These are phyloP conservation scores for Busseola fusca DNA, from an alignment of 2,888 invertebrate species.

Conservation along the genomic window DNA sequence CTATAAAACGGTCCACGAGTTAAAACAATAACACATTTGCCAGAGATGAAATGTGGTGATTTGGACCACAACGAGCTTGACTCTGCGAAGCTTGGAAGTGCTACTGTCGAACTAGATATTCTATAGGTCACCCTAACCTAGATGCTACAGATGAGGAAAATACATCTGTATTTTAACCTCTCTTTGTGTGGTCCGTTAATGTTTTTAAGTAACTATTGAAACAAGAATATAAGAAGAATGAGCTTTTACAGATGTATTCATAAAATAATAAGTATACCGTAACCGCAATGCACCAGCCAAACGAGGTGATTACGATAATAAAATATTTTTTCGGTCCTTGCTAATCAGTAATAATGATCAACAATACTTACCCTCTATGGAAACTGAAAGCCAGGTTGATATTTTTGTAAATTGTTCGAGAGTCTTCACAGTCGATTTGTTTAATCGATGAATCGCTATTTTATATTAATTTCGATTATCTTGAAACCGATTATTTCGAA, in stretches of 20 bases:
- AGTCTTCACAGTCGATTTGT: background rate
- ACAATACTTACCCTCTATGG: background rate
- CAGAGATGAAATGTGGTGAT: slow-evolving; percentile 73
- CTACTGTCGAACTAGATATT: slow-evolving; percentile 66
- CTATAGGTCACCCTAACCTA: slow-evolving; percentile 64
- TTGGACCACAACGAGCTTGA: slow-evolving; percentile 65
- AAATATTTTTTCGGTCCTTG: background rate
- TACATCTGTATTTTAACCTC: slow-evolving; percentile 27
- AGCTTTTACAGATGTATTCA: slow-evolving; percentile 6
- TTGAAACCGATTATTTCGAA: background rate
- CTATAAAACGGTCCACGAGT: slow-evolving; percentile 74
- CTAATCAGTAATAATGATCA: background rate
- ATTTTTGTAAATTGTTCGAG: background rate
- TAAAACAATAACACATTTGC: slow-evolving; percentile 84
- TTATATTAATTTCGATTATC: background rate
- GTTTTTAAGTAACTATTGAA: slow-evolving; percentile 17
- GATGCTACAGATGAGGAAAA: slow-evolving; percentile 16
- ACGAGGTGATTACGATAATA: slow-evolving; percentile 2
- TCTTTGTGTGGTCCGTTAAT: slow-evolving; percentile 29
- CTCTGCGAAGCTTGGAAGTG: slow-evolving; percentile 49
- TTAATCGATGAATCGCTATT: background rate
- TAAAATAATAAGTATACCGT: slow-evolving; percentile 13
- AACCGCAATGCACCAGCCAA: slow-evolving; percentile 17
- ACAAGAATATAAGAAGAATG: slow-evolving; percentile 7
- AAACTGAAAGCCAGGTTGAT: slow-evolving; percentile 1